A percentile compares a stretch with the other conserved stretches of the same genome.
Conservation (phyloP, 2,113 vertebrate species). For the Pantherophis guttatus region DNA sequence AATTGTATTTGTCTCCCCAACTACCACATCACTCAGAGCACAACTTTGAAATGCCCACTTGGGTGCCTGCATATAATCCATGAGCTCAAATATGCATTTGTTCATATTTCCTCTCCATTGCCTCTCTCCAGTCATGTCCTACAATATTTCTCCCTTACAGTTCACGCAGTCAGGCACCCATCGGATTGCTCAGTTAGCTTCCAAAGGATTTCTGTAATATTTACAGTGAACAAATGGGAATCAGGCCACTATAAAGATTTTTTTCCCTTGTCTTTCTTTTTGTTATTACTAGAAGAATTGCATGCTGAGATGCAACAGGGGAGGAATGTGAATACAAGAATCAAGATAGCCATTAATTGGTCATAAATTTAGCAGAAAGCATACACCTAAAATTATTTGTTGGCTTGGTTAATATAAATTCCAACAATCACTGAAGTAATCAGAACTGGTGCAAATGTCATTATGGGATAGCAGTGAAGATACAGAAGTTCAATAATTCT, state of each 20-base stretch:
- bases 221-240: neutral
- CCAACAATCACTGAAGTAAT: neutral
- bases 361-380: neutral
- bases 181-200: neutral
- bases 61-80: neutral
- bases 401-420: neutral
- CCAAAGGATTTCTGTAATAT: neutral
- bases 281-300: neutral
- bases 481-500: neutral
- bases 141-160: neutral
- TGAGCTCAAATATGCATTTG: neutral
- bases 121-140: neutral
- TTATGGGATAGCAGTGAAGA: neutral
- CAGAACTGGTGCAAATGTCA: neutral
- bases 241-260: neutral
- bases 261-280: neutral
- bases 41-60: neutral
- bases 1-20: neutral
- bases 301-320: neutral
- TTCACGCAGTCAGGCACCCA: neutral
- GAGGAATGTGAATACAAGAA: neutral
- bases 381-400: neutral
- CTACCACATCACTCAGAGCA: neutral
- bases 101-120: neutral
- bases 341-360: neutral